A percentile compares a stretch with the other conserved stretches of the same genome.
Conservation (phyloP, 2,888 invertebrate genomes). For the Acronicta alni region DNA sequence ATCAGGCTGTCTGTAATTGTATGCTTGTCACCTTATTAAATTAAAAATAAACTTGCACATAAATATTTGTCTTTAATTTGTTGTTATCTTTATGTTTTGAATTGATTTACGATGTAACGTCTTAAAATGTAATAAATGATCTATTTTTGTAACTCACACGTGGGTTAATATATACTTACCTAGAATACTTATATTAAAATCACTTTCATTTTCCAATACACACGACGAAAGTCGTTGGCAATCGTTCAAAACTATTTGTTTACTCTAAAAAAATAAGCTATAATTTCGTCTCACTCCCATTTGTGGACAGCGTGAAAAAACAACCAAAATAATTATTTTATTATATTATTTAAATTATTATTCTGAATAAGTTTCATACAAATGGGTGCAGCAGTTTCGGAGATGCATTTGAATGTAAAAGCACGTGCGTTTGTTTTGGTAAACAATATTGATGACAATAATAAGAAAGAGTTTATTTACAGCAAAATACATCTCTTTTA, state of each 20-base stretch:
- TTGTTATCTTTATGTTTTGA: no score
- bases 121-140: neutral
- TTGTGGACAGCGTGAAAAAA: no score
- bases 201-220: conserved; percentile 37
- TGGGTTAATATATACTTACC: conserved; percentile 9
- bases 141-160: conserved; percentile 29
- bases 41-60: no score
- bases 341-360: no score
- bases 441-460: no score
- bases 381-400: conserved; percentile 18
- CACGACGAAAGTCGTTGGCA: conserved; percentile 29
- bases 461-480: no score
- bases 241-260: conserved; percentile 16
- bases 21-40: no score
- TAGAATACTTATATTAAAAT: conserved; percentile 5
- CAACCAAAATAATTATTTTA: neutral
- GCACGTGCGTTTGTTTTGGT: conserved; percentile 10
- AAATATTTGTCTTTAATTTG: no score
- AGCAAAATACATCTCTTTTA: no score
- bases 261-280: neutral
- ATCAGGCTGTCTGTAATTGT: no score
- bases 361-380: conserved; percentile 7
- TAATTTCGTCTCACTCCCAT: no score
- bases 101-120: no score
- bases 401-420: neutral